These are phyloP conservation scores for Augiades crinisus DNA, from an alignment of 2,888 invertebrate species.

Conservation along the genomic window DNA sequence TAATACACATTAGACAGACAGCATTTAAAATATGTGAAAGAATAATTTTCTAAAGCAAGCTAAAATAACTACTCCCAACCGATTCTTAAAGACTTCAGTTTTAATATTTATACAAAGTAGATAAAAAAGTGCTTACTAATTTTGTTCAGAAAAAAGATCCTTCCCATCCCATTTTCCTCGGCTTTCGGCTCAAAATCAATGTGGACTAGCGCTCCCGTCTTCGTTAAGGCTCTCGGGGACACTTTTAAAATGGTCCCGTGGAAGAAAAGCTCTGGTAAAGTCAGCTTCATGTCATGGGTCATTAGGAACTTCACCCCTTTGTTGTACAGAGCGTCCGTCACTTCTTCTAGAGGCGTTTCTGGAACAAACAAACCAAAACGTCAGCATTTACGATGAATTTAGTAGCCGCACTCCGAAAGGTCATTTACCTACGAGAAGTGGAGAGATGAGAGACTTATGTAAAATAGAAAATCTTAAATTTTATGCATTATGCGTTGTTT, in stretches of 20 bases:
- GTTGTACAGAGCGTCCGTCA: slow-evolving; percentile 86
- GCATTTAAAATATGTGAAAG: too few species aligned
- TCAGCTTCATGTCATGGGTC: slow-evolving; percentile 88
- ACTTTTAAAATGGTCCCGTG: slow-evolving; percentile 87
- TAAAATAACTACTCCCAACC: too few species aligned
- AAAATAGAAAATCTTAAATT: too few species aligned
- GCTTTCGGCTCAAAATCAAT: slow-evolving; percentile 84
- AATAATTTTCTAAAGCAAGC: too few species aligned
- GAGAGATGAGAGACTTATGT: too few species aligned
- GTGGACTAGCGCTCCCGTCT: slow-evolving; percentile 87
- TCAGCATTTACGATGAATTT: too few species aligned
- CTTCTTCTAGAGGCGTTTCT: slow-evolving; percentile 87
- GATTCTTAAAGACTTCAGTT: too few species aligned
- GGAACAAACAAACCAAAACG: slow-evolving; percentile 39
- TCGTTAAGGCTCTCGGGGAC: slow-evolving; percentile 87
- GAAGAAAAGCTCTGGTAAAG: slow-evolving; percentile 87
- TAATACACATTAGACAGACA: too few species aligned
- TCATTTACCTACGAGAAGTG: too few species aligned
- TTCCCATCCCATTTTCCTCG: slow-evolving; percentile 70
- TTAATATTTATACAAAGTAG: too few species aligned
- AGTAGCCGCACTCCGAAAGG: too few species aligned
- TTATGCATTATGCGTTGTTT: too few species aligned
- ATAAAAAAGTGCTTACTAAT: slow-evolving; percentile 84
- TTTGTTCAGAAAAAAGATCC: slow-evolving; percentile 86
- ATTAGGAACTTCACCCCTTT: slow-evolving; percentile 88